These are phyloP conservation scores for Cuniculus paca DNA, from an alignment of 2,797 vertebrate species.

Conservation along the genomic window DNA sequence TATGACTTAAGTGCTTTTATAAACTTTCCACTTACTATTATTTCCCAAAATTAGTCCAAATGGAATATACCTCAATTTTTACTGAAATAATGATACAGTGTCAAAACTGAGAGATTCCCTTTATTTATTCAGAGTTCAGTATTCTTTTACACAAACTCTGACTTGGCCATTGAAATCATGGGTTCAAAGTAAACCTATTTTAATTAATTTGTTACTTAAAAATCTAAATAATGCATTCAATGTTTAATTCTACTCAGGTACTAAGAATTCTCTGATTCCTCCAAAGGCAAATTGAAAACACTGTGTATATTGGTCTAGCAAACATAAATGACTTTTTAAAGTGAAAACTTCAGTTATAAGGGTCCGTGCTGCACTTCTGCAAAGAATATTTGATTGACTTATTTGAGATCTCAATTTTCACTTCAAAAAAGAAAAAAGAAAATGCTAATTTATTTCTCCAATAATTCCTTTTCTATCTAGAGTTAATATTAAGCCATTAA, in stretches of 20 bases:
- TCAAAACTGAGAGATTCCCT: neutral
- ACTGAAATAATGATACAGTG: neutral
- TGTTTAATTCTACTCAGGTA: conserved; percentile 31
- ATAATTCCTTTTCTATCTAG: conserved; percentile 2
- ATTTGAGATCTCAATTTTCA: conserved; percentile 40
- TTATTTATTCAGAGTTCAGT: neutral
- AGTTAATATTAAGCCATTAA: conserved; percentile 4
- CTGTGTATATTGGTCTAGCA: neutral
- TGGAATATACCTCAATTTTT: neutral
- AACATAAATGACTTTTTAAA: neutral
- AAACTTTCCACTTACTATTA: neutral
- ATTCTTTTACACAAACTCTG: neutral
- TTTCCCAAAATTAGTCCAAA: neutral
- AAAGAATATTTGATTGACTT: conserved; percentile 4
- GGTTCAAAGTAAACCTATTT: conserved; percentile 27
- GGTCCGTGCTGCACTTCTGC: neutral
- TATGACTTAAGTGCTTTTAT: neutral
- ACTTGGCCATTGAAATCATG: neutral
- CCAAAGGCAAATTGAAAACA: conserved; percentile 7
- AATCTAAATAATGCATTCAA: neutral
- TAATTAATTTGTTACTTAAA: conserved; percentile 13
- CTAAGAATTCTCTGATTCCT: neutral
- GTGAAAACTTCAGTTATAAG: neutral
- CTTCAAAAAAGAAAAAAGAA: conserved; percentile 11
- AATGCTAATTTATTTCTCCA: conserved; percentile 40